Evolutionary conservation across 2,113 vertebrate species (phyloP), one percentile per base, ranked within the genome.

Genomic region (Xyliphius kryptos): DNA sequence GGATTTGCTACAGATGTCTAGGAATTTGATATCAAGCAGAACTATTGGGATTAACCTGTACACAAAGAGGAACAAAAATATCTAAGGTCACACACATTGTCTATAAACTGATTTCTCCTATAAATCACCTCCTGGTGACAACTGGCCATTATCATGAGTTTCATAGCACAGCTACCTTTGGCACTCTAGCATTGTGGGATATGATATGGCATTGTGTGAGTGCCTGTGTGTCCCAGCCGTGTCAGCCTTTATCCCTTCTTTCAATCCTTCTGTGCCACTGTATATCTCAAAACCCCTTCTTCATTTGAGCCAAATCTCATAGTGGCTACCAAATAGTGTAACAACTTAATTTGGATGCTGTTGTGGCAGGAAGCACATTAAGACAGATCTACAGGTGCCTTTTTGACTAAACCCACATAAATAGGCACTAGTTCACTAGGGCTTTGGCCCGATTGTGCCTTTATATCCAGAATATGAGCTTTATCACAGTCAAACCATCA

Each of bases 121-220:
- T 81, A 81, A 82, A 82, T 85, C 81, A 69, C 74, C 74, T 53
- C 65, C 67, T 76, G 80, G 77, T 82, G 78, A 82, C 82, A 84
- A 83, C 79, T 77, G 76, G 81, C 78, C 71, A 74, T 81, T 83
- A 76, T 79, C 76, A 75, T 81, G 78, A 81, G 82, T 78, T 79
- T 70, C 74, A 72, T 75, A 79, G 81, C 80, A 84, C 82, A 85
- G 81, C 76, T 85, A 82, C 80, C 77, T 82, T 72, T 75, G 75
- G 79, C 77, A 83, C 81, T 83, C 82, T 78, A 64, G 44, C 49
- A 61, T 66, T 61, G 58, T 36, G 17, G 56, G 62, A 70, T 78
- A 67, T 49, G 49, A 37, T 63, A 66, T 48, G 19, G 60, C 17
- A 37, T 44, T 51, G 60, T 70, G 49, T 1, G 26, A 5, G 26